These are phyloP conservation scores for Propithecus deckenii DNA, from an alignment of 2,797 vertebrate species.

Conservation along the genomic window DNA sequence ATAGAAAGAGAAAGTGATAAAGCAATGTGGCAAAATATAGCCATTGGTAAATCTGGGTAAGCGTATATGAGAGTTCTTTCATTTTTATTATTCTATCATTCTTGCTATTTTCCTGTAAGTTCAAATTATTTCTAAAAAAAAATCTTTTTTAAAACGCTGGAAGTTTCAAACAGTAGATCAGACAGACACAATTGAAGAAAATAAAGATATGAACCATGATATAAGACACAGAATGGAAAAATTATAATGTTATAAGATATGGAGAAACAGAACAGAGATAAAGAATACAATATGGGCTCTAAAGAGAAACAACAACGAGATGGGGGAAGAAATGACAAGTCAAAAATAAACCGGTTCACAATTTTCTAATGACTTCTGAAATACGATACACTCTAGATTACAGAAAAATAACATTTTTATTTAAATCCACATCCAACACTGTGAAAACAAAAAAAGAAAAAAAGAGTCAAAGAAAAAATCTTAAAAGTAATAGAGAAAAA, in stretches of 20 bases:
- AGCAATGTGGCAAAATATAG: not conserved
- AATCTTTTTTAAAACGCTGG: not conserved
- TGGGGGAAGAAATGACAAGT: not conserved
- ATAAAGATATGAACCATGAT: not conserved
- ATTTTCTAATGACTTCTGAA: not conserved
- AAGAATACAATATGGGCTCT: not conserved
- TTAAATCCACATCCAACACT: not conserved
- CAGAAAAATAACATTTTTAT: not conserved
- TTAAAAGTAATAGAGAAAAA: not conserved
- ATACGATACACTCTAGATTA: not conserved
- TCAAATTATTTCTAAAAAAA: not conserved
- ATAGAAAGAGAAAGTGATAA: not conserved
- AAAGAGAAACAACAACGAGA: not conserved
- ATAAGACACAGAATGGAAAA: not conserved
- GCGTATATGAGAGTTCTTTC: not conserved
- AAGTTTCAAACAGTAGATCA: not conserved
- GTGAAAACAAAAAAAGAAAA: not conserved
- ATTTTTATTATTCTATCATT: not conserved
- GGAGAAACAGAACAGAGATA: not conserved
- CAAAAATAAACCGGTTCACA: not conserved
- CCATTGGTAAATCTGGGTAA: not conserved
- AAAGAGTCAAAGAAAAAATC: not conserved
- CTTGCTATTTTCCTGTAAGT: not conserved
- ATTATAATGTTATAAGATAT: not conserved
- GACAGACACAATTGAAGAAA: not conserved